These are phyloP conservation scores for Branchellion lobata DNA, from an alignment of 2,888 invertebrate genomes.

Conservation along the genomic window DNA sequence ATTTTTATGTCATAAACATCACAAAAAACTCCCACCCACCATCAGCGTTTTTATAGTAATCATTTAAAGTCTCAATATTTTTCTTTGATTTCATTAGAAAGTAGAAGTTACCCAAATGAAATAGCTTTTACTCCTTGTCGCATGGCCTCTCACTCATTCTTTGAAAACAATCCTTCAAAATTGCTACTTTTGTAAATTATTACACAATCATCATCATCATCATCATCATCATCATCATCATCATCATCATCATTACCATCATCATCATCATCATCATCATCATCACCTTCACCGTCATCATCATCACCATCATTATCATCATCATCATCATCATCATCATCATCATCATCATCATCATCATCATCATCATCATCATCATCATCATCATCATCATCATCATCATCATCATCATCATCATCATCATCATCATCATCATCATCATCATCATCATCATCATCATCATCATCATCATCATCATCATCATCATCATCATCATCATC, in stretches of 20 bases:
- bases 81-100: too few relatives aligned
- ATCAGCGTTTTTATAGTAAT: too few relatives aligned
- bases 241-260: not conserved
- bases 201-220: too few relatives aligned
- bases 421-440: conserved; percentile 32
- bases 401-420: not conserved
- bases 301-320: not conserved
- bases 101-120: too few relatives aligned
- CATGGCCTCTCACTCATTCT: too few relatives aligned
- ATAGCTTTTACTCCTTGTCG: too few relatives aligned
- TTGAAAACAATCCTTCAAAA: too few relatives aligned
- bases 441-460: conserved; percentile 37
- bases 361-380: conserved; percentile 5
- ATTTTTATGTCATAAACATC: too few relatives aligned
- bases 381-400: not conserved
- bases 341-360: conserved; percentile 20
- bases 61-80: too few relatives aligned
- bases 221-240: conserved; percentile 29
- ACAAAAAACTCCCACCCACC: too few relatives aligned
- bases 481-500: not conserved
- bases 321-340: conserved; percentile 3
- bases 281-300: not conserved
- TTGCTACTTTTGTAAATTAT: too few relatives aligned
- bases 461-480: conserved; percentile 17
- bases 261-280: conserved; percentile 1